Evolutionary conservation across 2,888 invertebrate species (phyloP).

Genomic region (Augiades crinisus): DNA sequence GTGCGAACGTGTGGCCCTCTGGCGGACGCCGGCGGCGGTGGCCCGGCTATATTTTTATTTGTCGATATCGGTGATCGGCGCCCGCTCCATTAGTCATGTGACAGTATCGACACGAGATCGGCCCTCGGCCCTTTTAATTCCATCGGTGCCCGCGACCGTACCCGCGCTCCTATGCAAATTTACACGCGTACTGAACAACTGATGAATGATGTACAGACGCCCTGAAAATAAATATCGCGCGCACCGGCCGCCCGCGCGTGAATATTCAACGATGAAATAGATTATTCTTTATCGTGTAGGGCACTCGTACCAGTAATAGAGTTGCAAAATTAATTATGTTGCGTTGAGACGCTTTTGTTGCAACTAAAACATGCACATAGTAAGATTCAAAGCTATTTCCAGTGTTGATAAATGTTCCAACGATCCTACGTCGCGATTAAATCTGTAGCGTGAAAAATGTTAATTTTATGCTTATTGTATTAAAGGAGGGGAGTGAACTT

Average conservation of each 20-base stretch:
- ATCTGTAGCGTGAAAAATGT: conserved; percentile 19
- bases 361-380: conserved; percentile 21
- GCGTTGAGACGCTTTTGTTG: conserved; percentile 20
- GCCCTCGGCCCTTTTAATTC: conserved; percentile 67
- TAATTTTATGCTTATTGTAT: not conserved
- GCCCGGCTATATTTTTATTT: conserved; percentile 69
- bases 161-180: conserved; percentile 65
- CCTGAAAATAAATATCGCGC: conserved; percentile 27
- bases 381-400: conserved; percentile 10
- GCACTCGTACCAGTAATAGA: conserved; percentile 15
- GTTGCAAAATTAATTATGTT: conserved; percentile 26
- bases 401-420: conserved; percentile 21
- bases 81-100: conserved; percentile 80
- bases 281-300: conserved; percentile 25
- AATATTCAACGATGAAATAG: conserved; percentile 35
- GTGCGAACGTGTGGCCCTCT: conserved; percentile 32
- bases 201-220: conserved; percentile 71
- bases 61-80: conserved; percentile 77
- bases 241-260: conserved; percentile 27
- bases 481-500: too few relatives aligned
- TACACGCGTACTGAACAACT: conserved; percentile 57
- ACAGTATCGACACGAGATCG: conserved; percentile 78
- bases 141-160: conserved; percentile 60
- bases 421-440: conserved; percentile 12
- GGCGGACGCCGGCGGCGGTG: conserved; percentile 47